Conservation (phyloP, 2,113 vertebrate species). For the Dissostichus mawsoni region DNA sequence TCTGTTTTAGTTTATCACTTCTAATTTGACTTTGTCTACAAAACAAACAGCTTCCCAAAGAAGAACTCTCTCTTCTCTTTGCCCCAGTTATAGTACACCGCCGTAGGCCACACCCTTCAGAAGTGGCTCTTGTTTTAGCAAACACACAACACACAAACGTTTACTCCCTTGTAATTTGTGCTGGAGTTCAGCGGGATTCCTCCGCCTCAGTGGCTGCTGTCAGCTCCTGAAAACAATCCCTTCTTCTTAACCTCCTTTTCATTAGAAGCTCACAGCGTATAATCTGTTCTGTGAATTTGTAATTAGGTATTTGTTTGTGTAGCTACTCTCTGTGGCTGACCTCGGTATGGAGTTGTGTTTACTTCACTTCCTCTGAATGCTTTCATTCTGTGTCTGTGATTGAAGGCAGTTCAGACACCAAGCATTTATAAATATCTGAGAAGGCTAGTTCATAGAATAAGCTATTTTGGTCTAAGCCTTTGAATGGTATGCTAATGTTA, state of each 20-base stretch:
- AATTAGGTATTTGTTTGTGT: constrained; percentile 18
- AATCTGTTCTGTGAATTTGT: constrained; percentile 24
- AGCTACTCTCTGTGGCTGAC: not conserved
- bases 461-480: no score
- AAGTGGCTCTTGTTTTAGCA: constrained; percentile 68
- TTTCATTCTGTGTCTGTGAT: no score
- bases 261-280: constrained; percentile 10
- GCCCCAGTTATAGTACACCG: constrained; percentile 4
- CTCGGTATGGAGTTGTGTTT: constrained; percentile 1
- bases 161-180: constrained; percentile 80
- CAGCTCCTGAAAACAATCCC: constrained; percentile 37
- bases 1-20: constrained; percentile 18
- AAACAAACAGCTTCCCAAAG: constrained; percentile 22
- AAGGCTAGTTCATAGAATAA: no score
- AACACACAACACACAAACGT: constrained; percentile 81
- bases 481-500: no score
- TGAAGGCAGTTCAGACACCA: no score
- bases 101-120: constrained; percentile 22
- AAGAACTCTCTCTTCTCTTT: not conserved
- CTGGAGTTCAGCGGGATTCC: constrained; percentile 79
- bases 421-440: no score
- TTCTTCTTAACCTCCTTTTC: constrained; percentile 28
- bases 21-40: constrained; percentile 2
- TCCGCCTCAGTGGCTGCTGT: constrained; percentile 81
- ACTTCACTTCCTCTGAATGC: no score